Evolutionary conservation across 2,113 vertebrate species (phyloP).

Genomic region (Cathartes aura): DNA sequence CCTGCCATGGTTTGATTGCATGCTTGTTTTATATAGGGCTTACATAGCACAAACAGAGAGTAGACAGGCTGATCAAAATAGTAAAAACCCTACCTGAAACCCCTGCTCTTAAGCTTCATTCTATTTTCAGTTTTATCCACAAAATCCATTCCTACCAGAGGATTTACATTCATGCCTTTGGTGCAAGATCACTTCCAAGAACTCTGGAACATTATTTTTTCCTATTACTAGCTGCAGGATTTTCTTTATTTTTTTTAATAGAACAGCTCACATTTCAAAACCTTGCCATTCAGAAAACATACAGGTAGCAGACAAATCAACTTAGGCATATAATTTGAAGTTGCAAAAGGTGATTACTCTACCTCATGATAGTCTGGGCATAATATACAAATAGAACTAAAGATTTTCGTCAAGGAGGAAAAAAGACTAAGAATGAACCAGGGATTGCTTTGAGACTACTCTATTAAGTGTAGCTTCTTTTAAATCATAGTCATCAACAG

Average conservation of each 20-base stretch:
- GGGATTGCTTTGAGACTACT: neutral
- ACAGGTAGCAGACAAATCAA: neutral
- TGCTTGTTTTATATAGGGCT: neutral
- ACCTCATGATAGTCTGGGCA: neutral
- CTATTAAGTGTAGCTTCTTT: neutral
- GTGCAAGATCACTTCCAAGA: neutral
- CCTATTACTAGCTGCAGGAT: neutral
- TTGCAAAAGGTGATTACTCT: neutral
- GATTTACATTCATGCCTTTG: neutral
- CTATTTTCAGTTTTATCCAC: neutral
- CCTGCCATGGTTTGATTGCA: neutral
- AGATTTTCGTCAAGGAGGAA: neutral
- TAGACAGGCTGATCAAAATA: neutral
- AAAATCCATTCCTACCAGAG: neutral
- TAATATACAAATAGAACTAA: neutral
- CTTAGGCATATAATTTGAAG: neutral
- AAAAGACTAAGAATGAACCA: neutral
- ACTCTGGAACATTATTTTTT: neutral
- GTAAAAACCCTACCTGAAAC: neutral
- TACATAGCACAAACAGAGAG: neutral
- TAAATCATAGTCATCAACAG: neutral
- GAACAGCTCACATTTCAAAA: neutral
- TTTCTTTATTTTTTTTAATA: neutral
- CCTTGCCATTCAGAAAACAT: neutral
- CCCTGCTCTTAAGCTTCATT: neutral